phyloP scores from a whole-genome alignment of 1,140 invertebrate species.

The Battus philenor region DNA sequence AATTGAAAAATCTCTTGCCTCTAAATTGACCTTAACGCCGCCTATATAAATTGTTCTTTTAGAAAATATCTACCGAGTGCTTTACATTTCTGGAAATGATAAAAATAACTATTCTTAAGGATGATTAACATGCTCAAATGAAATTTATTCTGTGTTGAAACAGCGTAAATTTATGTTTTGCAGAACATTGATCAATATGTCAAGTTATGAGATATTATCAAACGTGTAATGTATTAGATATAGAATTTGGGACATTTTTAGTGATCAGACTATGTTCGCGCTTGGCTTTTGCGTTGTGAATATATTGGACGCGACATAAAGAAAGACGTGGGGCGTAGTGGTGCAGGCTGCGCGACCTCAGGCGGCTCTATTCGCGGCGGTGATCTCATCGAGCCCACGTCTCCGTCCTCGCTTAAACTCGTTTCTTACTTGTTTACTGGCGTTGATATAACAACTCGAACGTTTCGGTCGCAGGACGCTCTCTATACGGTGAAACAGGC shows the following conservation, averaged over 20 bases:
- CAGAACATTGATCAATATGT: no score
- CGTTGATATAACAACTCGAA: constrained; percentile 47
- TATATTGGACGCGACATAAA: constrained; percentile 52
- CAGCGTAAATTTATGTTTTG: no score
- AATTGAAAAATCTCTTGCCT: constrained; percentile 56
- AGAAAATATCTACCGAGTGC: no score
- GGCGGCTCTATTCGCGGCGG: constrained; percentile 51
- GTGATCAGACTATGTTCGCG: background rate
- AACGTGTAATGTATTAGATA: no score
- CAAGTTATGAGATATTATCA: no score
- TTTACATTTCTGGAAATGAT: no score
- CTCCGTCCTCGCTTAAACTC: constrained; percentile 61
- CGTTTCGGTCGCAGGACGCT: constrained; percentile 42
- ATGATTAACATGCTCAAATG: no score
- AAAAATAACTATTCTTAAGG: no score
- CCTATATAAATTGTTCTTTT: constrained; percentile 14
- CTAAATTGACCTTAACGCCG: constrained; percentile 53
- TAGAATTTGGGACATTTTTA: background rate
- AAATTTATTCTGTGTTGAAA: no score
- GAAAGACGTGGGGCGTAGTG: constrained; percentile 60
- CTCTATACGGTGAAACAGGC: constrained; percentile 28
- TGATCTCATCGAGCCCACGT: constrained; percentile 65
- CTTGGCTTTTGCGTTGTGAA: constrained; percentile 33
- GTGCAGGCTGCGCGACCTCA: constrained; percentile 61
- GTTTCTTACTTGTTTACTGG: constrained; percentile 70